Base-by-base conservation (phyloP, 1,140 invertebrate species). In the Cardiocondyla obscurior region DNA sequence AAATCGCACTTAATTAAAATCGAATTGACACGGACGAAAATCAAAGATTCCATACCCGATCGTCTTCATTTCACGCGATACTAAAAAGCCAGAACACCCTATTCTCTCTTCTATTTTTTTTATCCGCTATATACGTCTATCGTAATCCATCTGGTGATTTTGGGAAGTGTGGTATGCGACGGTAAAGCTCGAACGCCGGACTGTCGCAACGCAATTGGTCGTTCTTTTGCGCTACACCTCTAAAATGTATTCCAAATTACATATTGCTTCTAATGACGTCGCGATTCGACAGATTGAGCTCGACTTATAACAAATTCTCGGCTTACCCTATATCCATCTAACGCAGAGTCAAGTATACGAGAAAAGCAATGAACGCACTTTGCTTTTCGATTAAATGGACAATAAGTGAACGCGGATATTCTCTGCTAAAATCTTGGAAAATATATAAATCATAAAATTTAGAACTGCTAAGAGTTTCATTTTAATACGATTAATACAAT, bases 11-110 rank as follows among this genome's bases (percentile, higher is more conserved):
- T 36, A 67, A 79, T 46, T 67, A 79, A 79, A 79, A 79, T 55
- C 6, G 22, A 67, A 67, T 79, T 79, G 58, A 76, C 30, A 25
- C 46, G 74, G 74, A 79, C 12, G 74, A 79, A n/a, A 79, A 67
- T 55, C 33, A 67, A 69, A 25, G 74, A 51, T 30, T 30, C 28
- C 28, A 19, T 30, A 30, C 64, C 57, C 44, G 57, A 76, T 69
- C 60, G 46, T 67, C 33, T 79, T 16, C 49, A 36, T 39, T 69
- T 67, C 33, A 14, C 60, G 33, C 60, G 62, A 36, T 30, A 46
- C 33, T 79, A 79, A 53, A 55, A 53, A 79, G 49, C 74, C 62
- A 69, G 46, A 79, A 79, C 33, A 25, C 5, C 53, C 62, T 79
- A 39, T 53, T 69, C 62, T 79, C 74, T 42, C 55, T 6, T 46